A percentile compares a stretch with the other conserved stretches of the same genome.
phyloP scores from a whole-genome alignment of 2,888 invertebrate species.

The Nomada ruficornis region DNA sequence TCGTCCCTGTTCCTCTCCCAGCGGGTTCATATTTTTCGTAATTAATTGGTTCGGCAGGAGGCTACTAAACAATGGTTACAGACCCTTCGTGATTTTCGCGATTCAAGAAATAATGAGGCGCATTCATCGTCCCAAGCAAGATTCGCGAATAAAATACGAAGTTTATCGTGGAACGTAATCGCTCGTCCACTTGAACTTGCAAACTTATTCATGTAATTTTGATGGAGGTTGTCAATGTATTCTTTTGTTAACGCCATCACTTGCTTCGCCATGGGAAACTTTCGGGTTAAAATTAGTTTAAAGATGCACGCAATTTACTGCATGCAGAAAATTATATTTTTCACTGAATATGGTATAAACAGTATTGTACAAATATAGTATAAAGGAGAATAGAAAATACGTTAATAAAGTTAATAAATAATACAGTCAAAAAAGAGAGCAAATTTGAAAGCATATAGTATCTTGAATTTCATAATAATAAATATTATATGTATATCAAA shows the following conservation, averaged over 20 bases:
- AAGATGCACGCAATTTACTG: too few species aligned
- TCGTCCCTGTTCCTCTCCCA: neutral
- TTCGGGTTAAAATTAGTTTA: neutral
- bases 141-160: constrained; percentile 9
- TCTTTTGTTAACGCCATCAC: neutral
- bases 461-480: neutral
- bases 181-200: neutral
- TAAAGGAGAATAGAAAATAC: too few species aligned
- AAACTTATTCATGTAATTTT: neutral
- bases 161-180: neutral
- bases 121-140: constrained; percentile 15
- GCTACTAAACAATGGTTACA: constrained; percentile 44
- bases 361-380: too few species aligned
- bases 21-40: constrained; percentile 49
- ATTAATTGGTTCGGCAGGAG: constrained; percentile 43
- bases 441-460: too few species aligned
- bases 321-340: too few species aligned
- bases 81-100: constrained; percentile 24
- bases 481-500: neutral
- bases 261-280: neutral
- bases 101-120: constrained; percentile 33
- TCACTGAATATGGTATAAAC: too few species aligned
- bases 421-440: too few species aligned
- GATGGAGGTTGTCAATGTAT: neutral
- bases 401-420: too few species aligned